phyloP scores from a whole-genome alignment of 2,888 invertebrate genomes.

The Folsomia candida region DNA sequence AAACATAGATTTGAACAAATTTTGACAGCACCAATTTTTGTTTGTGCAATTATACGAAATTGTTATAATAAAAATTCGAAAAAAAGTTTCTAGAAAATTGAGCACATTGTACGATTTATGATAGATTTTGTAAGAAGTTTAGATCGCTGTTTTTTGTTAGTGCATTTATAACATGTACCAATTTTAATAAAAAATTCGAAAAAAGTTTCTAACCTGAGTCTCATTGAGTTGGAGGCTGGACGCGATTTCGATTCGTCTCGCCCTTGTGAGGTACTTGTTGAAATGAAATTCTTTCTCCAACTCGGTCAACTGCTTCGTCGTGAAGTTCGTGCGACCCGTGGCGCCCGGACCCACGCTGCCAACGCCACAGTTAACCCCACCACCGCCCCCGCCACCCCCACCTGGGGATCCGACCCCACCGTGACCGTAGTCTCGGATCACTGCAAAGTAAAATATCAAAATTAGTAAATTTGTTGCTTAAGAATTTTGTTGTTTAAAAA shows the following conservation, averaged over 20 bases:
- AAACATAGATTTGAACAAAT: too few relatives aligned
- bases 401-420: background rate
- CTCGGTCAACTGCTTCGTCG: constrained; percentile 98
- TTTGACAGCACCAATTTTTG: too few relatives aligned
- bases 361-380: constrained; percentile 16
- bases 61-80: too few relatives aligned
- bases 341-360: constrained; percentile 51
- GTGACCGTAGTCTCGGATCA: background rate
- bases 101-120: too few relatives aligned
- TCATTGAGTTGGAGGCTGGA: constrained; percentile 93
- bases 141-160: constrained; percentile 16
- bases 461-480: background rate
- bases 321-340: constrained; percentile 94
- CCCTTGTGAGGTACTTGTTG: constrained; percentile 96
- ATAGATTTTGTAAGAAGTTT: background rate
- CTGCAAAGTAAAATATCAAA: background rate
- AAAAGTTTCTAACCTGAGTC: constrained; percentile 65
- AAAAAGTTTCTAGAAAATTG: too few relatives aligned
- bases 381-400: constrained; percentile 11
- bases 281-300: constrained; percentile 98
- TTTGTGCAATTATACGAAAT: too few relatives aligned
- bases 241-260: constrained; percentile 95
- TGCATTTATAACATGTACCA: background rate
- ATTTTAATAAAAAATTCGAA: background rate
- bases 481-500: too few relatives aligned